These are phyloP conservation scores for Thoracochromis brauschi DNA, from an alignment of 2,113 vertebrate genomes.

Conservation along the genomic window DNA sequence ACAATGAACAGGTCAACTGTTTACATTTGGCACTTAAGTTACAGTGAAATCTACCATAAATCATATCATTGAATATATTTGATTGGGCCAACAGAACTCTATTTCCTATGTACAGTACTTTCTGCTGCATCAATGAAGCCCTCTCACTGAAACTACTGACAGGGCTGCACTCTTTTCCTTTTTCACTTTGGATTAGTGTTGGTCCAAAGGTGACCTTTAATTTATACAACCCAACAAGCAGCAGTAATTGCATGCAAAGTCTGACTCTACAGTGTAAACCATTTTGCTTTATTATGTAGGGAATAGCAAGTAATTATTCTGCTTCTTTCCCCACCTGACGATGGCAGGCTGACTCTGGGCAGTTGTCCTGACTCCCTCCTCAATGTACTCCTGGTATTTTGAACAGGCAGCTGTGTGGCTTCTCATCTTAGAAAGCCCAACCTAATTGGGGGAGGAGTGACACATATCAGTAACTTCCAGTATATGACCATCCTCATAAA, in stretches of 20 bases:
- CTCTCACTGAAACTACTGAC: not conserved
- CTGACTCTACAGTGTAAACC: not conserved
- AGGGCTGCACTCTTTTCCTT: not conserved
- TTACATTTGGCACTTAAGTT: not conserved
- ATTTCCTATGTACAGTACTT: not conserved
- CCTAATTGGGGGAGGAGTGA: conserved; percentile 52
- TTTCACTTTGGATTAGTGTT: not conserved
- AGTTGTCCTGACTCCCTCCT: conserved; percentile 88
- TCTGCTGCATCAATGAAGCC: not conserved
- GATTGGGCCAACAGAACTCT: not conserved
- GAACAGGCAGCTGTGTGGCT: conserved; percentile 82
- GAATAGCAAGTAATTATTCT: not conserved
- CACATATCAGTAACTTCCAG: not conserved
- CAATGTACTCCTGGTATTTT: conserved; percentile 92
- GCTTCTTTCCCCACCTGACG: conserved; percentile 68
- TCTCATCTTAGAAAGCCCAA: conserved; percentile 87
- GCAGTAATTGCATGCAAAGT: not conserved
- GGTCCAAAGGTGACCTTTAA: not conserved
- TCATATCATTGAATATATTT: not conserved
- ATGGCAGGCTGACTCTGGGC: conserved; percentile 80
- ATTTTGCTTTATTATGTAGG: not conserved
- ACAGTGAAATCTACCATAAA: not conserved
- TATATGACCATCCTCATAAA: not conserved
- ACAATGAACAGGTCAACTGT: not conserved
- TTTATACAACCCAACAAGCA: not conserved